Evolutionary conservation across 2,113 vertebrate species (phyloP), one percentile per base, ranked within the genome.

Genomic region (Excalfactoria chinensis): DNA sequence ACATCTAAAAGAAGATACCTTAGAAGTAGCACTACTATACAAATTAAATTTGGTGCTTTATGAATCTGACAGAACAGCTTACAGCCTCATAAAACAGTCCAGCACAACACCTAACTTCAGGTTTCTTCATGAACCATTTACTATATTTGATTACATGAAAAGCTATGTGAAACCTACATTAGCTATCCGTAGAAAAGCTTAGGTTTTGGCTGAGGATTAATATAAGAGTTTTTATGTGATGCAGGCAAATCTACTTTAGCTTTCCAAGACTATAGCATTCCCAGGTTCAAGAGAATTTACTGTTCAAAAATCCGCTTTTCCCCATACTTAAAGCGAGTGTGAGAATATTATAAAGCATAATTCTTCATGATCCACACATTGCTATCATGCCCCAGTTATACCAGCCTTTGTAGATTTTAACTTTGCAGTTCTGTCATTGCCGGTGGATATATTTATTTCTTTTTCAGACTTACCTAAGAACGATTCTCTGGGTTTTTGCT

Each of bases 161-260:
- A 34, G 41, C 90, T 14, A 15, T 43, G 49, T 66, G 78, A 84
- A 91, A 34, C 37, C 84, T 21, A 32, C 92, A 84, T 91, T 63
- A 93, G 94, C 79, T 75, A 64, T 25, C 67, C 82, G 72, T 49
- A 51, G 80, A 74, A 76, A 81, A 89, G 84, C 90, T 93, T 44
- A 43, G 60, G 3, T 74, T 93, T 86, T 59, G 73, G 56, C 85
- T 94, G 37, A 91, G 93, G 93, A 95, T 96, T 88, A 94, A 72
- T 70, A 67, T 91, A 53, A 94, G 89, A 68, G 89, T 22, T 88
- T 93, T 92, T 68, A 71, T 71, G 63, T 5, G 56, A 71, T 66
- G 87, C 89, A 74, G 66, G 55, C 88, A 93, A 96, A 96, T 94
- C 93, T 93, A 5, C 95, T 96, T 93, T 88, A 92, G 87, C 59